Conservation (phyloP, 2,888 invertebrate species). For the Caradrina kadenii region DNA sequence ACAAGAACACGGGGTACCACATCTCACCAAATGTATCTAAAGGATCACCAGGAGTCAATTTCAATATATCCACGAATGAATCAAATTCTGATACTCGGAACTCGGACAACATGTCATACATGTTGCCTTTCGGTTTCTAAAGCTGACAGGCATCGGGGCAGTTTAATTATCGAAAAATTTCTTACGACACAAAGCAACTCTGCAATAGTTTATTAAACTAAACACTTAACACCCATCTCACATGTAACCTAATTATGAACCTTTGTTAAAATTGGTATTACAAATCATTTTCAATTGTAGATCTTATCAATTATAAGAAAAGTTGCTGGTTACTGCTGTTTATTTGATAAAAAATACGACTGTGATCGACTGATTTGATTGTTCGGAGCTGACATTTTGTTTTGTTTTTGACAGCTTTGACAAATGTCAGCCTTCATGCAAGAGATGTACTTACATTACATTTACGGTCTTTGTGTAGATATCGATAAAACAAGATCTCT, state of each 20-base stretch:
- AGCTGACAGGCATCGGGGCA: conserved; percentile 86
- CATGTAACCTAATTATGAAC: not conserved
- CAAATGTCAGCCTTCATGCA: not conserved
- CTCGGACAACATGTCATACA: conserved; percentile 91
- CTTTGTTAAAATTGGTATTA: not conserved
- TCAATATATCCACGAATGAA: conserved; percentile 93
- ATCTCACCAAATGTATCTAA: conserved; percentile 96
- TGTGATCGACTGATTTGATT: conserved; percentile 34
- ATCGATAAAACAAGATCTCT: too few species aligned
- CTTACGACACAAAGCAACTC: conserved; percentile 57
- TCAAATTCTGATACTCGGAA: conserved; percentile 91
- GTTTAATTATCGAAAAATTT: conserved; percentile 70
- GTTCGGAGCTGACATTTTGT: conserved; percentile 59
- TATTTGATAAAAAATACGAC: conserved; percentile 36
- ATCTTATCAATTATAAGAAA: conserved; percentile 12
- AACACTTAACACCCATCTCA: conserved; percentile 5
- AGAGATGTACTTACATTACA: conserved; percentile 2
- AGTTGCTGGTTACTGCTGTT: conserved; percentile 17
- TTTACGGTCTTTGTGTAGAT: not conserved
- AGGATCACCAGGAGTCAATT: conserved; percentile 92
- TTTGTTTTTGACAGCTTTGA: conserved; percentile 41
- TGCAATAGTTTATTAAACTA: conserved; percentile 4
- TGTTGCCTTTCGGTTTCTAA: conserved; percentile 82
- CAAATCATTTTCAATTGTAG: conserved; percentile 15
- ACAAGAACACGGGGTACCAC: conserved; percentile 99